Base-by-base conservation (phyloP, 2,888 invertebrate genomes). In the Tromatobia lineatoria region DNA sequence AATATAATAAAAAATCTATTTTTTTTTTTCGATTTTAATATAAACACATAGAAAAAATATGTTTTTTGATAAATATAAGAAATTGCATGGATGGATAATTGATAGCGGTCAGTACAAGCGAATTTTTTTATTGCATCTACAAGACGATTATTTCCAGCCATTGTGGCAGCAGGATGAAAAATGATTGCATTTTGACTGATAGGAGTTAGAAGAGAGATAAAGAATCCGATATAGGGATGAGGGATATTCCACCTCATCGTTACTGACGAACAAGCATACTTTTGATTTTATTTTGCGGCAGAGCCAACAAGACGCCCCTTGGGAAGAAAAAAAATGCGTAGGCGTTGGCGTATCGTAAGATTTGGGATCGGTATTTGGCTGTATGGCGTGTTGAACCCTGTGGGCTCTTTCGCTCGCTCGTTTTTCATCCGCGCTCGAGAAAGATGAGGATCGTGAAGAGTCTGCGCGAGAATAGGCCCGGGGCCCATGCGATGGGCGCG, bases 391-490 rank as follows among this genome's bases (percentile, higher is more conserved):
- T 74, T n/a, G 77, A 83, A 71, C 64, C 20, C 25, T 70, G 15
- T n/a, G 79, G 81, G 71, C 83, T 77, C 73, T 83, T 79, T 73
- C 67, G 75, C 73, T 80, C 71, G 80, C 34, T 80, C 83, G 45
- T 80, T 80, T 77, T 77, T 83, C 83, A 82, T 80, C 25, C 70
- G 29, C 69, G 29, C 29, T 79, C 52, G 54, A 38, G 71, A 71
- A 54, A 54, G 79, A 79, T 79, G 71, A 66, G 69, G 54, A 73
- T 73, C 57, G 59, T 20, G 29, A 34, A 66, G 66, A 66, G 42
- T 20, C 45, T 23, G 66, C 25, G 45, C 47, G 47, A 45, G 47
- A 66, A 66, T 66, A 45, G 66, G 66, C 23, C 47, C 42, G 11
- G 23, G 38, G 54, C 20, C 29, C 34, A 54, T 70, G 10, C 69